Conservation (phyloP, 2,113 vertebrate genomes). For the Notothenia rossii region DNA sequence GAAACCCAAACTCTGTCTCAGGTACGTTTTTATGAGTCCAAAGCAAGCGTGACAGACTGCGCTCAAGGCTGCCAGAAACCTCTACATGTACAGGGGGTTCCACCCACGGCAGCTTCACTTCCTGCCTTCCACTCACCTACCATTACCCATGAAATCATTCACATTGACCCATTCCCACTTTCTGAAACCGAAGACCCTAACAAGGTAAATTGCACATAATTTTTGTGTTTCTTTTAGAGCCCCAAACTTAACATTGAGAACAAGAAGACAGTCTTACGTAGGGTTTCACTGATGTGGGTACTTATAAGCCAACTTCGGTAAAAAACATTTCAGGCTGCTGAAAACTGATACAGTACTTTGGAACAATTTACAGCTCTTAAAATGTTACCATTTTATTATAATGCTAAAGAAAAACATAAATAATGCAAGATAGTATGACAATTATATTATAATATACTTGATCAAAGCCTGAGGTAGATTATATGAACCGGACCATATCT, state of each 20-base stretch:
- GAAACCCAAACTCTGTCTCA: conserved; percentile 71
- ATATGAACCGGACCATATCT: not conserved
- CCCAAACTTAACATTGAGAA: conserved; percentile 42
- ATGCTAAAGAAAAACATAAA: conserved; percentile 5
- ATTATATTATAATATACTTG: conserved; percentile 10
- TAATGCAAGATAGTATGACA: not conserved
- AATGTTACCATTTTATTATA: conserved; percentile 31
- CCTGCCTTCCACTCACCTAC: conserved; percentile 70
- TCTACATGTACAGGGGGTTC: conserved; percentile 48
- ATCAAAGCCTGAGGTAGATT: not conserved
- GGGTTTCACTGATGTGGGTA: conserved; percentile 40
- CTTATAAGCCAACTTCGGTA: not conserved
- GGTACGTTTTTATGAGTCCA: conserved; percentile 77
- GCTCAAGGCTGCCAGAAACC: conserved; percentile 61
- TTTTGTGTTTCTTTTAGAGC: conserved; percentile 66
- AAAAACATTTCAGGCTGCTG: not conserved
- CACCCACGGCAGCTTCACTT: conserved; percentile 56
- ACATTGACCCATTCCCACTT: conserved; percentile 68
- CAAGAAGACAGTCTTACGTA: conserved; percentile 50
- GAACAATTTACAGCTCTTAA: conserved; percentile 37
- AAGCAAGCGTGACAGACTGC: conserved; percentile 73
- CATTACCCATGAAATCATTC: conserved; percentile 73
- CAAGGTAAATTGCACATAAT: conserved; percentile 72
- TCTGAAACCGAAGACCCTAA: conserved; percentile 74
- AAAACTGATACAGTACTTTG: conserved; percentile 28